Conservation (phyloP, 2,113 vertebrate species). For the Toxotes jaculatrix region DNA sequence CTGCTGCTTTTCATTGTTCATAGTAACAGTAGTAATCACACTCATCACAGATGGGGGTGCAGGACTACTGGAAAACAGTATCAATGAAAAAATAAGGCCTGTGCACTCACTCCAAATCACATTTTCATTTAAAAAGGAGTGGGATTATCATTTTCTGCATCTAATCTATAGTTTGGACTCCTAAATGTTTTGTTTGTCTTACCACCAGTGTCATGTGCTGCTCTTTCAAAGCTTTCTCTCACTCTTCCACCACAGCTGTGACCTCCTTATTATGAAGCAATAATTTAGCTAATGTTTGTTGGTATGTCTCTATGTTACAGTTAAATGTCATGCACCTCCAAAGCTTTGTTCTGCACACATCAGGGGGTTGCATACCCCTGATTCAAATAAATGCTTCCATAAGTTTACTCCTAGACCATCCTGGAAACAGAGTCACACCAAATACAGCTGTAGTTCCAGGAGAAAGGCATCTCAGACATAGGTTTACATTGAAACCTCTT, state of each 20-base stretch:
- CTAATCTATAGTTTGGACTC: no score
- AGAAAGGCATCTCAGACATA: not conserved
- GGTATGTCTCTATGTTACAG: not conserved
- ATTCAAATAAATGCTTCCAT: slow-evolving; percentile 14
- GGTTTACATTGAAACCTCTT: slow-evolving; percentile 9
- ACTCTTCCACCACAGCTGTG: not conserved
- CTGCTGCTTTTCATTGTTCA: not conserved
- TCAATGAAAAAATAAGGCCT: not conserved
- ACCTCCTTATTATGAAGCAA: not conserved
- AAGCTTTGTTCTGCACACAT: slow-evolving; percentile 5
- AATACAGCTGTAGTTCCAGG: not conserved
- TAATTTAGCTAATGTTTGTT: not conserved
- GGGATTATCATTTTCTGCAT: no score
- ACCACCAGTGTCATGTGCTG: not conserved
- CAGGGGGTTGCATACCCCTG: not conserved
- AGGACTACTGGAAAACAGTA: not conserved
- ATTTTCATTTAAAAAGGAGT: not conserved
- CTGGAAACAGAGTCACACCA: not conserved
- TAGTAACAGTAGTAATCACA: not conserved
- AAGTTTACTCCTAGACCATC: not conserved
- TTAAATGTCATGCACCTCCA: slow-evolving; percentile 1
- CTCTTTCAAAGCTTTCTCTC: not conserved
- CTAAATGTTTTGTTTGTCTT: not conserved
- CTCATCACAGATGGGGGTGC: not conserved
- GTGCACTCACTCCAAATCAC: not conserved